phyloP scores from a whole-genome alignment of 1,140 invertebrate genomes.

The Lepidotrigona ventralis region DNA sequence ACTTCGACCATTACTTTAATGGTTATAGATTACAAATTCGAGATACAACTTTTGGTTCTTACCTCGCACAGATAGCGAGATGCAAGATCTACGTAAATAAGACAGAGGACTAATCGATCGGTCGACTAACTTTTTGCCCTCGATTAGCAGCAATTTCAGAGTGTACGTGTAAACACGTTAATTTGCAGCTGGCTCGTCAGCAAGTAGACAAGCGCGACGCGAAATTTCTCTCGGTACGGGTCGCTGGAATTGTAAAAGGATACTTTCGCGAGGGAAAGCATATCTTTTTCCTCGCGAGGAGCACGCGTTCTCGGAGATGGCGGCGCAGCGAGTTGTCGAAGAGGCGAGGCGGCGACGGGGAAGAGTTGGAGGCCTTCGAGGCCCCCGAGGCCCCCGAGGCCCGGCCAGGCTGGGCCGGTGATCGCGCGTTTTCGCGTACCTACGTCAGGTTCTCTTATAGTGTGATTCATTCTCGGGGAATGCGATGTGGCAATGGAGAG shows the following conservation, averaged over 20 bases:
- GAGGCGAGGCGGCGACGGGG: not conserved
- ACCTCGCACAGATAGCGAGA: too few relatives aligned
- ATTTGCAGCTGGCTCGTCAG: not conserved
- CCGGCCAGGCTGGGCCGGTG: not conserved
- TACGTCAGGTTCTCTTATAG: conserved; percentile 65
- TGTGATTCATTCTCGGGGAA: conserved; percentile 74
- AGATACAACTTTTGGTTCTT: too few relatives aligned
- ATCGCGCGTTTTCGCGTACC: conserved; percentile 57
- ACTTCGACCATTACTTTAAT: too few relatives aligned
- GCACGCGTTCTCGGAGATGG: not conserved
- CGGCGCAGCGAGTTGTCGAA: not conserved
- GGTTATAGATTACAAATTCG: too few relatives aligned
- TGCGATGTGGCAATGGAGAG: conserved; percentile 73
- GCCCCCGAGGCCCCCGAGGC: not conserved
- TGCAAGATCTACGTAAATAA: too few relatives aligned
- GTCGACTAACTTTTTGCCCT: not conserved
- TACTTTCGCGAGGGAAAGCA: conserved; percentile 30
- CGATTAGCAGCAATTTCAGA: not conserved
- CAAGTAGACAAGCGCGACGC: not conserved
- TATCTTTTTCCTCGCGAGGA: not conserved
- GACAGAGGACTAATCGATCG: too few relatives aligned
- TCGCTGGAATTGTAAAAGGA: conserved; percentile 24
- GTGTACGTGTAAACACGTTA: not conserved
- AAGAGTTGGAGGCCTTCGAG: too few relatives aligned
- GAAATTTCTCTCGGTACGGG: not conserved